Evolutionary conservation across 2,797 vertebrate species (phyloP).

Genomic region (Gallinago stenura): DNA sequence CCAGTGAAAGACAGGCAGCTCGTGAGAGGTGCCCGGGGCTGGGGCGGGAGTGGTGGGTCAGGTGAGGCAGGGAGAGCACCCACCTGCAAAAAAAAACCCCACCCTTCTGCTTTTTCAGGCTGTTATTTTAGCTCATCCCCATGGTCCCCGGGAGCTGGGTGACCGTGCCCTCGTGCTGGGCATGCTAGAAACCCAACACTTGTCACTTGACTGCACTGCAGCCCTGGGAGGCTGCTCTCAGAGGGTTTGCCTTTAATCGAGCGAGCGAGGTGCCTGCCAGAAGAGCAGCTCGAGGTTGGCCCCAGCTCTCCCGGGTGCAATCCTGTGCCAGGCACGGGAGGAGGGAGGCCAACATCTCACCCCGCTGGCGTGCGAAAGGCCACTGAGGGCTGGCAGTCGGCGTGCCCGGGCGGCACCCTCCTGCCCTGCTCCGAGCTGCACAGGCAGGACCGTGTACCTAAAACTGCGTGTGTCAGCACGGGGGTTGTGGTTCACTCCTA

Average conservation of each 20-base stretch:
- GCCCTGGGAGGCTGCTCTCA: background rate
- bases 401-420: background rate
- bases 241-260: constrained; percentile 13
- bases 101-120: background rate
- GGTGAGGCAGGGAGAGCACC: background rate
- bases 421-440: background rate
- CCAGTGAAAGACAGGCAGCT: background rate
- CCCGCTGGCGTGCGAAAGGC: background rate
- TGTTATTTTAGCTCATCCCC: background rate
- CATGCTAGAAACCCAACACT: background rate
- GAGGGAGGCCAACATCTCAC: background rate
- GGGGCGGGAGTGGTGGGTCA: background rate
- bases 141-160: background rate
- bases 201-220: background rate
- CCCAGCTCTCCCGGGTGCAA: background rate
- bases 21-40: background rate
- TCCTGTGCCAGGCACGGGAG: background rate
- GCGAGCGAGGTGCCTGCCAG: background rate
- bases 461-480: background rate
- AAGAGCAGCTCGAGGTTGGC: background rate
- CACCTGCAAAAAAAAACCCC: background rate
- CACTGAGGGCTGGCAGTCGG: background rate
- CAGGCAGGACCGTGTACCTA: rapidly evolving
- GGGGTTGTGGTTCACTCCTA: background rate
- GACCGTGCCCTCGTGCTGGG: background rate